Conservation (phyloP, 92 coral and sea anemone species). For the Phenganax subtilis region DNA sequence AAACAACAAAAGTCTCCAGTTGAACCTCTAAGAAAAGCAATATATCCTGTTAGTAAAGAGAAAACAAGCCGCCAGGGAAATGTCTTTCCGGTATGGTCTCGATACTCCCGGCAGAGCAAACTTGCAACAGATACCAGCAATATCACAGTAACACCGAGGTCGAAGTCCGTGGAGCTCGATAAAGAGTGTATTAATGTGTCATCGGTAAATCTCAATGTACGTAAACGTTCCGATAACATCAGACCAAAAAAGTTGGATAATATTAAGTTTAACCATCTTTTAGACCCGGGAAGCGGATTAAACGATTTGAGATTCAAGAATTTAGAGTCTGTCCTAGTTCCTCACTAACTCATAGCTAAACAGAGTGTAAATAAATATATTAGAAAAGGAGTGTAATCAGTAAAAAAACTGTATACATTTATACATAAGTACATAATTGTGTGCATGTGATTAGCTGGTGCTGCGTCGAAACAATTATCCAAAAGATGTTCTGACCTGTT, state of each 20-base stretch:
- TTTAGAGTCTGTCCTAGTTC: slow-evolving; percentile 31
- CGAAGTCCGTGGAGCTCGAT: neutral
- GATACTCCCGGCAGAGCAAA: neutral
- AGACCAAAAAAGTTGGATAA: neutral
- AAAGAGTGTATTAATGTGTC: neutral
- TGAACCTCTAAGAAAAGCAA: neutral
- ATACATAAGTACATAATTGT: too few species aligned
- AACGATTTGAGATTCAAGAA: slow-evolving; percentile 40
- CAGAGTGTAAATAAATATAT: too few species aligned
- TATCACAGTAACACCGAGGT: neutral
- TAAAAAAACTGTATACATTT: too few species aligned
- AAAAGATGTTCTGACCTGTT: too few species aligned
- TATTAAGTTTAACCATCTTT: neutral
- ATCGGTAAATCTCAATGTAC: slow-evolving; percentile 13
- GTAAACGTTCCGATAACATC: slow-evolving; percentile 12
- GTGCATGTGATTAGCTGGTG: too few species aligned
- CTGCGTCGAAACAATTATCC: too few species aligned
- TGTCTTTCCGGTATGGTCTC: slow-evolving; percentile 3
- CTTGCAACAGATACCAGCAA: neutral
- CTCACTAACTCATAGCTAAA: neutral
- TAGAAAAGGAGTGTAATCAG: too few species aligned
- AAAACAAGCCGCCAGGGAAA: neutral
- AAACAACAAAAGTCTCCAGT: neutral
- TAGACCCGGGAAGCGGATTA: slow-evolving; percentile 15
- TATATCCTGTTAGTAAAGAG: neutral